Conservation (phyloP, 2,113 vertebrate genomes). For the Odontophorus gujanensis region DNA sequence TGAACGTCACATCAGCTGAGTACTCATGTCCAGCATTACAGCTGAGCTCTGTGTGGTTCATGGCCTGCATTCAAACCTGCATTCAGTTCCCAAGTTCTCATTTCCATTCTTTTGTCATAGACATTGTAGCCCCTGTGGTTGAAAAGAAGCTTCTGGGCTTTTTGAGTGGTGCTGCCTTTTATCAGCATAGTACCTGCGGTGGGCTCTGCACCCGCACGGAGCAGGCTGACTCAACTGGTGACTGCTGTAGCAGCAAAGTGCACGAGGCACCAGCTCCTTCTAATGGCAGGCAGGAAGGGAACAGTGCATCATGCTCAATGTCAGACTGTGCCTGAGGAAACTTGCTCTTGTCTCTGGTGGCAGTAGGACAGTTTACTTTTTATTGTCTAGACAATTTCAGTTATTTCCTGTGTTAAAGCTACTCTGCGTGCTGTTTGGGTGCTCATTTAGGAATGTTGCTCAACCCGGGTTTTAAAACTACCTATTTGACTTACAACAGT, state of each 20-base stretch:
- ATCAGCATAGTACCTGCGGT: background rate
- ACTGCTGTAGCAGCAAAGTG: background rate
- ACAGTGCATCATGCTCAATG: fast-evolving
- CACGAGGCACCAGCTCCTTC: fast-evolving
- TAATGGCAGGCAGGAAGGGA: background rate
- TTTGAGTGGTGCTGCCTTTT: background rate
- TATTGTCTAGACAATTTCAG: background rate
- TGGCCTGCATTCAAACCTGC: background rate
- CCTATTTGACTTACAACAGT: background rate
- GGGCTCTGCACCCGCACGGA: background rate
- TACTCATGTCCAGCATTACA: background rate
- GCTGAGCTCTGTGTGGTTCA: background rate
- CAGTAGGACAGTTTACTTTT: background rate
- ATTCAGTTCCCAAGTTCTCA: background rate
- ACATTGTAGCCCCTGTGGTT: background rate
- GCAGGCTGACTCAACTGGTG: background rate
- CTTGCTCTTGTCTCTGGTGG: background rate
- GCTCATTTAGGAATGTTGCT: fast-evolving
- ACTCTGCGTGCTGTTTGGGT: fast-evolving
- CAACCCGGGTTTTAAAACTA: background rate
- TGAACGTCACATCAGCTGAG: background rate
- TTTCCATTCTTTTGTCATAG: background rate
- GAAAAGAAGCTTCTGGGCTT: background rate
- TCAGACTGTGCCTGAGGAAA: background rate
- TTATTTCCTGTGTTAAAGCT: background rate